These are phyloP conservation scores for Origma solitaria DNA, from an alignment of 2,113 vertebrate genomes.

Conservation along the genomic window DNA sequence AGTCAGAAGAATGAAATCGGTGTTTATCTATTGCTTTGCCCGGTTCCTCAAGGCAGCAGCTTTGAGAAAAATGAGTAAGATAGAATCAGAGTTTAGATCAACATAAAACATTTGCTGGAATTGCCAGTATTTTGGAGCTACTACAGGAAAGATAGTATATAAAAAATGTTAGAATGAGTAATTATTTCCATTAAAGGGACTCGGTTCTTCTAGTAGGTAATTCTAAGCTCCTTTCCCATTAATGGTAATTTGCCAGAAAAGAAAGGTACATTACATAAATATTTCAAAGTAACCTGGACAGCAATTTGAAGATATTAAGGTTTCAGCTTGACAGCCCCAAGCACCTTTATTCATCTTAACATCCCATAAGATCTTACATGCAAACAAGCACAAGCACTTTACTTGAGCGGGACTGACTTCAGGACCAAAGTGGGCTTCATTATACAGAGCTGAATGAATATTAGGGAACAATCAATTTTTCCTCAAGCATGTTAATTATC, in stretches of 20 bases:
- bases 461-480: background rate
- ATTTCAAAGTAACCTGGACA: conserved; percentile 54
- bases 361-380: conserved; percentile 33
- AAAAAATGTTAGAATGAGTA: background rate
- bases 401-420: background rate
- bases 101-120: conserved; percentile 2
- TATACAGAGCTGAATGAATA: background rate
- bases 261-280: conserved; percentile 54
- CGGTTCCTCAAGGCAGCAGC: background rate
- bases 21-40: background rate
- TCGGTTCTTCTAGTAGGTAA: background rate
- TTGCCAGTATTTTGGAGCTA: conserved; percentile 19
- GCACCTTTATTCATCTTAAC: conserved; percentile 52
- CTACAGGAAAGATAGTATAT: background rate
- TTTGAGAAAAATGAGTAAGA: background rate
- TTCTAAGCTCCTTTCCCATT: conserved; percentile 36
- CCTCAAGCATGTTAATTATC: background rate
- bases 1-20: background rate
- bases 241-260: conserved; percentile 57
- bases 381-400: conserved; percentile 47
- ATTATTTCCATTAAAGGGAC: conserved; percentile 45
- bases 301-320: conserved; percentile 53
- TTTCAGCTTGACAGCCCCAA: conserved; percentile 44
- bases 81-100: conserved; percentile 16
- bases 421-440: background rate